Evolutionary conservation across 2,797 vertebrate species (phyloP).

Genomic region (Chiloscyllium punctatum): DNA sequence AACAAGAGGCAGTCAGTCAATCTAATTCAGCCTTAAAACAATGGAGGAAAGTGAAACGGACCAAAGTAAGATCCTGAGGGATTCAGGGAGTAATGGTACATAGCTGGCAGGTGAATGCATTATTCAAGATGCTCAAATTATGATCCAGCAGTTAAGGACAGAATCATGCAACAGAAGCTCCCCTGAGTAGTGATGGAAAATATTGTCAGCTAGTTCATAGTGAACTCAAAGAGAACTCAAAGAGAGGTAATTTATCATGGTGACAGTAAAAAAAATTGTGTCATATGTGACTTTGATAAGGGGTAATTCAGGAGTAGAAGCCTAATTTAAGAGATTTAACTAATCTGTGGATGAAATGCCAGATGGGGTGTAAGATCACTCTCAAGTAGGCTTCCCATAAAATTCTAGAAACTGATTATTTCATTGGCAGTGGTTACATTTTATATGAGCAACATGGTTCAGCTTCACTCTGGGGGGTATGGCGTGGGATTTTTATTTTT

Average conservation of each 20-base stretch:
- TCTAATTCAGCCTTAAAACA: not conserved
- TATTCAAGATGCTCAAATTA: not conserved
- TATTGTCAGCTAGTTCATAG: not conserved
- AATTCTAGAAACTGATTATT: not conserved
- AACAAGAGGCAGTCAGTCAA: not conserved
- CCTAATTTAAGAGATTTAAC: not conserved
- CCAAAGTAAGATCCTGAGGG: not conserved
- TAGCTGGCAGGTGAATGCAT: not conserved
- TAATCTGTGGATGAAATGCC: not conserved
- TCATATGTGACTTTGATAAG: slow-evolving; percentile 2
- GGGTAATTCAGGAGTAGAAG: not conserved
- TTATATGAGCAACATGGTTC: not conserved
- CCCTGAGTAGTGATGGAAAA: not conserved
- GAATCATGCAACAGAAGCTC: not conserved
- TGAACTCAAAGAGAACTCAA: not conserved
- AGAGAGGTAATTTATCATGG: not conserved
- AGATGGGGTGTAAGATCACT: not conserved
- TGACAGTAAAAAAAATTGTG: not conserved
- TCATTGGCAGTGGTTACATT: not conserved
- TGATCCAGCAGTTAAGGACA: not conserved
- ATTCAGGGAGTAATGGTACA: not conserved
- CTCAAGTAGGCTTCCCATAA: not conserved
- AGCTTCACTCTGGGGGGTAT: not conserved
- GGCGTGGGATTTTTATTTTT: not conserved
- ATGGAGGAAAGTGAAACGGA: not conserved